phyloP scores from a whole-genome alignment of 2,797 vertebrate species.

The Pipistrellus kuhlii region DNA sequence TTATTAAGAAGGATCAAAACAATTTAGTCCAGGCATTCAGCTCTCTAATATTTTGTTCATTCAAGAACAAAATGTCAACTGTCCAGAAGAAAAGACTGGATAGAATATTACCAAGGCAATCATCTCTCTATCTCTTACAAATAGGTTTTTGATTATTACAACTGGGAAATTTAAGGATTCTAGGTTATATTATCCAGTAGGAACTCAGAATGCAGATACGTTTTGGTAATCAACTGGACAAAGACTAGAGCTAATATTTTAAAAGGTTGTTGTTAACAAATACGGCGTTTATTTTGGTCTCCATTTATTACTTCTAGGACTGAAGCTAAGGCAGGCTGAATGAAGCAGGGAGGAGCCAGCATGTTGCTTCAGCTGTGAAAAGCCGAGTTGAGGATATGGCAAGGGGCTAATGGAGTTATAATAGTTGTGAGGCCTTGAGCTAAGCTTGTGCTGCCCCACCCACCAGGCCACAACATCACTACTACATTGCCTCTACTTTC shows the following conservation, averaged over 20 bases:
- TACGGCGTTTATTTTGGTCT: slow-evolving; percentile 1
- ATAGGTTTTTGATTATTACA: not conserved
- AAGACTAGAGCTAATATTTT: slow-evolving; percentile 14
- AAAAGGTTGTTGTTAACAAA: not conserved
- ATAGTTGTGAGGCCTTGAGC: not conserved
- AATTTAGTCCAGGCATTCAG: not conserved
- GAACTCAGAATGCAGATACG: not conserved
- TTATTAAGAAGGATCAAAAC: not conserved
- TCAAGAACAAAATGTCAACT: not conserved
- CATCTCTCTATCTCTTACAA: not conserved
- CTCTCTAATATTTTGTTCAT: not conserved
- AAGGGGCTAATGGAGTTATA: not conserved
- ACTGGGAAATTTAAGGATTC: not conserved
- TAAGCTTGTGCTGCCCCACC: accelerated
- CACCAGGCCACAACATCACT: not conserved
- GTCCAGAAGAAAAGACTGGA: not conserved
- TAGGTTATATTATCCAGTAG: not conserved
- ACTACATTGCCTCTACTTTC: not conserved
- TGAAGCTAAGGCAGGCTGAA: not conserved
- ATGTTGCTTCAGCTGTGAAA: not conserved
- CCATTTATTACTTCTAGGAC: not conserved
- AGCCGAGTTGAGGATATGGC: not conserved
- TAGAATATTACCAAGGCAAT: not conserved
- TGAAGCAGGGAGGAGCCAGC: not conserved
- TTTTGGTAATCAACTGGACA: not conserved